These are phyloP conservation scores for Nannobrachium achirus DNA, from an alignment of 2,113 vertebrate genomes.

Conservation along the genomic window DNA sequence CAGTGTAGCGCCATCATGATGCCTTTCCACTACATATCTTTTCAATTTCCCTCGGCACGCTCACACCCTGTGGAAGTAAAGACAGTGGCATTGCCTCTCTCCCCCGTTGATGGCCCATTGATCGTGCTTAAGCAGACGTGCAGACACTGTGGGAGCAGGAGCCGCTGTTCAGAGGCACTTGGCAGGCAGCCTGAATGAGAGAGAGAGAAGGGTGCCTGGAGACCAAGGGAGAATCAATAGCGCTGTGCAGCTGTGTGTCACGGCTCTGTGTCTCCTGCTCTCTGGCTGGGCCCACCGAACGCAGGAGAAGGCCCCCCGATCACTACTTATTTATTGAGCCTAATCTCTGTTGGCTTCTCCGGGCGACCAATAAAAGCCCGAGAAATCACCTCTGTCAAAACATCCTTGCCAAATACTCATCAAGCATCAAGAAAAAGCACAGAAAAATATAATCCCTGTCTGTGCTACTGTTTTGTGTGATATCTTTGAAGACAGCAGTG, in stretches of 20 bases:
- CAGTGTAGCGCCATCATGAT: conserved; percentile 54
- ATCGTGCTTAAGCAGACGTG: conserved; percentile 81
- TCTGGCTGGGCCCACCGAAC: conserved; percentile 61
- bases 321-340: conserved; percentile 67
- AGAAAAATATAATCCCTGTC: conserved; percentile 45
- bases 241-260: conserved; percentile 77
- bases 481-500: conserved; percentile 27
- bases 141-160: conserved; percentile 75
- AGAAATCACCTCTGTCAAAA: conserved; percentile 38
- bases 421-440: conserved; percentile 18
- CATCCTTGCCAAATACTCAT: conserved; percentile 23
- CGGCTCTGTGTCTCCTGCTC: conserved; percentile 69
- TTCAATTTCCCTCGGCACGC: conserved; percentile 66
- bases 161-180: conserved; percentile 75
- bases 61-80: conserved; percentile 68
- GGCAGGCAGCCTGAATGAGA: conserved; percentile 73
- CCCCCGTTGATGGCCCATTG: conserved; percentile 76
- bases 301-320: conserved; percentile 75
- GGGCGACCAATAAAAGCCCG: conserved; percentile 47
- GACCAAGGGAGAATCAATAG: conserved; percentile 76
- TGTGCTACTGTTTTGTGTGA: conserved; percentile 12
- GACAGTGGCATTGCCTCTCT: conserved; percentile 65
- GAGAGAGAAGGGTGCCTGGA: conserved; percentile 69
- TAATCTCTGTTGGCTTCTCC: conserved; percentile 62
- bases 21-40: conserved; percentile 75